Conservation (phyloP, 2,113 vertebrate genomes). For the Chamaetylas fuelleborni region DNA sequence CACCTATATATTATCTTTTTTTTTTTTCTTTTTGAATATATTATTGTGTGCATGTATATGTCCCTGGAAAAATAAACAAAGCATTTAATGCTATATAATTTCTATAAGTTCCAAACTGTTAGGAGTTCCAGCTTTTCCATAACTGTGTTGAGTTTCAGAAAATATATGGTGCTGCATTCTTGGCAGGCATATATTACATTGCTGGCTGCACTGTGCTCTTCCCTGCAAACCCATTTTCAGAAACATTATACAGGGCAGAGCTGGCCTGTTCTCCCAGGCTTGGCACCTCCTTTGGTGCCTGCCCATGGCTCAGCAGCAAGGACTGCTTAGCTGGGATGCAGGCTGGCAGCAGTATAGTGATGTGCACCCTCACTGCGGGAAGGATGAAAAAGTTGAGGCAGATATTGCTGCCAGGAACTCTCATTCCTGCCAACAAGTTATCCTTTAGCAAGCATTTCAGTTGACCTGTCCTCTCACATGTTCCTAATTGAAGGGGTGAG, state of each 20-base stretch:
- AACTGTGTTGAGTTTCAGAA: background rate
- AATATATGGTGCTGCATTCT: background rate
- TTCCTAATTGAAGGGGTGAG: background rate
- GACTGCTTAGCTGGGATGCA: rapidly evolving
- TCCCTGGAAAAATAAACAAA: rapidly evolving
- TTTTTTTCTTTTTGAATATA: background rate
- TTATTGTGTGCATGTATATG: rapidly evolving
- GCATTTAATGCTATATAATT: background rate
- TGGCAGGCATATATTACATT: background rate
- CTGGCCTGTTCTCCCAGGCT: background rate
- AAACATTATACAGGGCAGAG: background rate
- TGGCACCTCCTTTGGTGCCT: rapidly evolving
- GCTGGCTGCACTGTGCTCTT: background rate
- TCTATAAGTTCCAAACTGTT: background rate
- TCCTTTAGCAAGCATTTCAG: background rate
- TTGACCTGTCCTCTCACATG: background rate
- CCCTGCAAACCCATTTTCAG: background rate
- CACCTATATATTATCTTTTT: background rate
- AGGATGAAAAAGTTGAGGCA: background rate
- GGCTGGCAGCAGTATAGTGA: rapidly evolving
- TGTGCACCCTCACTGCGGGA: background rate
- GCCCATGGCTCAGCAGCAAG: background rate
- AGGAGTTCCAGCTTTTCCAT: background rate
- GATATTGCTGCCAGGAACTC: background rate
- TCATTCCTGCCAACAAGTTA: background rate